Percentiles rank a stretch among this genome's conserved stretches.
phyloP scores from a whole-genome alignment of 2,113 vertebrate species.

The Capreolus pygargus region DNA sequence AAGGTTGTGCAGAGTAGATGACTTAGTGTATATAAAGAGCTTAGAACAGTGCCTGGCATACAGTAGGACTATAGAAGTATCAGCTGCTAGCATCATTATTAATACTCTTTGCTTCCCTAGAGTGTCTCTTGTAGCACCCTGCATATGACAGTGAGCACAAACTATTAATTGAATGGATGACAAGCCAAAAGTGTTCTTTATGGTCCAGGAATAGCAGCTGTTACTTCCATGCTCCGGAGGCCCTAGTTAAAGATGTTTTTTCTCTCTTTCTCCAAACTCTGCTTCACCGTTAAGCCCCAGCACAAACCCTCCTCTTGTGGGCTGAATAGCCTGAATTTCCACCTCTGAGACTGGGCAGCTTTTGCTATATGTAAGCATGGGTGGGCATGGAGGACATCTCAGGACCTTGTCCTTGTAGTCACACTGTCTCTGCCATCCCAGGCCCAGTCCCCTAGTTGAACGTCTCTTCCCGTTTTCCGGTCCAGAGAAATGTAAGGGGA shows the following conservation, averaged over 20 bases:
- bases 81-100: background rate
- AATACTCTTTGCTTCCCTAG: background rate
- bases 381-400: background rate
- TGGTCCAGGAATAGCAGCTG: constrained; percentile 19
- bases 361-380: background rate
- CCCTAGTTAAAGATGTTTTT: background rate
- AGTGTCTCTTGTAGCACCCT: background rate
- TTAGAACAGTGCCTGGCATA: background rate
- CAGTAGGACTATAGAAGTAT: background rate
- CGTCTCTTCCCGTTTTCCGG: background rate
- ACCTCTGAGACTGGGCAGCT: background rate
- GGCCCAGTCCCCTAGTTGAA: background rate
- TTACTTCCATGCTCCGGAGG: background rate
- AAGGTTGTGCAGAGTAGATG: background rate
- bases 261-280: background rate
- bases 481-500: background rate
- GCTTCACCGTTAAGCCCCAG: background rate
- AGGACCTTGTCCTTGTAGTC: background rate
- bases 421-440: background rate
- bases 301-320: background rate
- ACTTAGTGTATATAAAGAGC: background rate
- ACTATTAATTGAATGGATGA: constrained; percentile 19
- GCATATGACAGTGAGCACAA: background rate
- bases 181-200: constrained; percentile 1
- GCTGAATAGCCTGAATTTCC: background rate